A percentile compares a stretch with the other conserved stretches of the same genome.
Evolutionary conservation across 2,888 invertebrate species (phyloP).

Genomic region (Dinocampus coccinellae): DNA sequence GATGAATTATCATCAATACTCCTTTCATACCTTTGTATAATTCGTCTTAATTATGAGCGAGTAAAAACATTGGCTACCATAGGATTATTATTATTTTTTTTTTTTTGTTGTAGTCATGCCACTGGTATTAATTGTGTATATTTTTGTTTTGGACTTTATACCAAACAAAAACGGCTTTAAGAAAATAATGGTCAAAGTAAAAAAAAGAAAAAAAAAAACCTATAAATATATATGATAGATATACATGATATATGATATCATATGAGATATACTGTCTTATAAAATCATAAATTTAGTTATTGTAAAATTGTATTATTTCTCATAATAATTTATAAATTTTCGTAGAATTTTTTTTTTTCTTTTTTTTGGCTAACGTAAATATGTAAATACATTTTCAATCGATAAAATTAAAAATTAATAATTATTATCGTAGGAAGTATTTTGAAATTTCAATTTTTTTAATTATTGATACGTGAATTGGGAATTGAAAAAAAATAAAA

Average conservation of each 20-base stretch:
- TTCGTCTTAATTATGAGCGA: neutral
- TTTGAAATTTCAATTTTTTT: neutral
- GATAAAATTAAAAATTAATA: neutral
- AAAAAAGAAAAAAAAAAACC: neutral
- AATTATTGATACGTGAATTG: neutral
- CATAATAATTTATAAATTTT: neutral
- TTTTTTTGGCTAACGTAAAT: neutral
- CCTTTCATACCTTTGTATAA: neutral
- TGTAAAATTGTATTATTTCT: slow-evolving; percentile 18
- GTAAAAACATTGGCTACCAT: neutral
- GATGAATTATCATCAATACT: neutral
- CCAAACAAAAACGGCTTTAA: neutral
- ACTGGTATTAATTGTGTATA: neutral
- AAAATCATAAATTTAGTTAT: neutral
- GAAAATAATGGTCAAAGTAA: neutral
- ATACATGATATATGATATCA: too few relatives aligned
- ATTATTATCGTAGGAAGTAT: neutral
- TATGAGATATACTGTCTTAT: neutral
- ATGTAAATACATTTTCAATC: neutral
- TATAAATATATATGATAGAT: too few relatives aligned
- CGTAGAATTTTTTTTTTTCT: too few relatives aligned
- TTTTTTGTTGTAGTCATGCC: neutral
- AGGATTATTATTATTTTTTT: too few relatives aligned
- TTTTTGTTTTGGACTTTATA: neutral
- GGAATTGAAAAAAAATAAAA: neutral